Conservation (phyloP, 2,888 invertebrate species). For the Pyralis farinalis region DNA sequence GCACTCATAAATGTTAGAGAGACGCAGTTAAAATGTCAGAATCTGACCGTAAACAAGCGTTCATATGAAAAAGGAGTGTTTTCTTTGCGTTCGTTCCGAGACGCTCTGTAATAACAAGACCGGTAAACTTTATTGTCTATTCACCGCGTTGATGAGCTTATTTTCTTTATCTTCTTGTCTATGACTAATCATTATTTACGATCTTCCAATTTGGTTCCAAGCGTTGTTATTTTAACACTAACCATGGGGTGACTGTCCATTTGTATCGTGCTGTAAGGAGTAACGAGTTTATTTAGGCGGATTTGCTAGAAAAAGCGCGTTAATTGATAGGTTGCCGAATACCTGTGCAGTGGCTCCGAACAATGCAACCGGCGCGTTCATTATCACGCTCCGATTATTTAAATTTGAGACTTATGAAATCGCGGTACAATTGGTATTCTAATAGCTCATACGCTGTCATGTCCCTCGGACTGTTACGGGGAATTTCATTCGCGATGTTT, state of each 20-base stretch:
- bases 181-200: conserved; percentile 66
- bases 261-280: conserved; percentile 28
- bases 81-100: conserved; percentile 57
- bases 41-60: conserved; percentile 70
- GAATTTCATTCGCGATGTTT: conserved; percentile 60
- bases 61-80: conserved; percentile 71
- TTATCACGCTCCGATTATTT: conserved; percentile 73
- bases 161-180: conserved; percentile 59
- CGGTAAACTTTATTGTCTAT: conserved; percentile 67
- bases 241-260: conserved; percentile 16
- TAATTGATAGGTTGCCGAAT: conserved; percentile 73
- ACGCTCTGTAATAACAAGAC: conserved; percentile 59
- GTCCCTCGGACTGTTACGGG: conserved; percentile 50
- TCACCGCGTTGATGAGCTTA: conserved; percentile 68
- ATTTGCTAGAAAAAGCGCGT: conserved; percentile 49
- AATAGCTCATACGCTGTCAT: conserved; percentile 35
- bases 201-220: conserved; percentile 29
- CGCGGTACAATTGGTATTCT: conserved; percentile 51
- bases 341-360: conserved; percentile 69
- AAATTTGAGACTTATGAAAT: conserved; percentile 77
- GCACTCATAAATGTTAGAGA: conserved; percentile 64
- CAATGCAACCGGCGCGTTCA: conserved; percentile 59
- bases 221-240: conserved; percentile 62
- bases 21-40: conserved; percentile 74
- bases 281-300: conserved; percentile 64